phyloP scores from a whole-genome alignment of 2,888 invertebrate genomes.

The Trachelus troglodyta region DNA sequence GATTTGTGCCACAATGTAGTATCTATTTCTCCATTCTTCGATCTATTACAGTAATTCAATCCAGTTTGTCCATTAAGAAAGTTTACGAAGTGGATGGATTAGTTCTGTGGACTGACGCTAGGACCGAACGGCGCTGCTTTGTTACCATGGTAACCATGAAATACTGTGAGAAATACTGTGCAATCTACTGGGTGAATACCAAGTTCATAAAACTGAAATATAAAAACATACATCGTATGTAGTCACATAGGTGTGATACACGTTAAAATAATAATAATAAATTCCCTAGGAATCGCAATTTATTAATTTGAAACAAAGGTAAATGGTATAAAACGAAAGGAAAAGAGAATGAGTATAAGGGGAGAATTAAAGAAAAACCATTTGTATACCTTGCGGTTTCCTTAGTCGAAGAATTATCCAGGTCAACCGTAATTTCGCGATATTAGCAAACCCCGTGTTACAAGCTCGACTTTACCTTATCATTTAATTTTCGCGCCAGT shows the following conservation, averaged over 20 bases:
- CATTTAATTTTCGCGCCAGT: neutral
- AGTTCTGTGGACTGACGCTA: too few relatives aligned
- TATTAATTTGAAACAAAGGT: neutral
- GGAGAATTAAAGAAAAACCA: neutral
- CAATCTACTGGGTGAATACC: neutral
- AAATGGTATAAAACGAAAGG: neutral
- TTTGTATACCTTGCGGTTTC: neutral
- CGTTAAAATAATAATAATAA: neutral
- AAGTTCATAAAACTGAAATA: neutral
- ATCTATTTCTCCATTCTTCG: too few relatives aligned
- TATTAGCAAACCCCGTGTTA: neutral
- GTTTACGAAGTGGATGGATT: too few relatives aligned
- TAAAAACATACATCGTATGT: neutral
- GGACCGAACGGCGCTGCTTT: too few relatives aligned
- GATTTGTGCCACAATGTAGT: neutral
- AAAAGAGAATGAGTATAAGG: neutral
- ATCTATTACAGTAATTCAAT: too few relatives aligned
- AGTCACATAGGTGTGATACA: neutral
- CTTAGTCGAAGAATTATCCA: neutral
- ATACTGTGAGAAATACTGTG: neutral
- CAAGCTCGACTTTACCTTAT: neutral
- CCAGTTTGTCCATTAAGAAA: too few relatives aligned
- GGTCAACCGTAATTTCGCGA: neutral
- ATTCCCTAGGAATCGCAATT: neutral
- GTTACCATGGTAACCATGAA: neutral